Evolutionary conservation across 2,888 invertebrate species (phyloP), one percentile per base, ranked within the genome.

Genomic region (Cephus sareptanus): DNA sequence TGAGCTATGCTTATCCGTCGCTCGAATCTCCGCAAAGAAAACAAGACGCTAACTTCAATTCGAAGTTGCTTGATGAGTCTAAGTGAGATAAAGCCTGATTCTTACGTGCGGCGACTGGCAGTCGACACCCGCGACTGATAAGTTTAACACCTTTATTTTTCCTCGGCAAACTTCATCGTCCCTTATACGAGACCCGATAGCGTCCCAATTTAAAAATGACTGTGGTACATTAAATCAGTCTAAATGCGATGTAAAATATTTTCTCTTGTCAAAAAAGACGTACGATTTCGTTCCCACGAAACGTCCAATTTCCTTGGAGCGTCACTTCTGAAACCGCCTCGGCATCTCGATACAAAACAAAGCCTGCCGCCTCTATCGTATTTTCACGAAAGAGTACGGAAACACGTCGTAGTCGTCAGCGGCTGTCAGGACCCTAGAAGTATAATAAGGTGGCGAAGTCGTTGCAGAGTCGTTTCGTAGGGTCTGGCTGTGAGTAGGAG

Each of bases 31-130:
- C 71, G 35, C 81, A 84, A 87, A 87, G 84, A 84, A 84, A 87
- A 84, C 81, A 85, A 89, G 85, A 84, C 81, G 82, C 31, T 30
- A 79, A 81, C 85, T 86, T 85, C 88, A 87, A 88, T 89, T 84
- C 86, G 88, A 56, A 89, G 87, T 89, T 88, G 81, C 82, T 86
- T 86, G 87, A 89, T 87, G 87, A 88, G 87, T 83, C 83, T 35
- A 56, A 56, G 56, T 56, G 23, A 56, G 56, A 56, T 56, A 56
- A 30, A 69, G 35, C 74, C 33, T 37, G 35, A 35, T 77, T 56
- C 74, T 34, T 34, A 71, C 31, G 34, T 34, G 34, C 71, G 71
- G 13, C 71, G 30, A 34, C 11, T 11, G 71, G 11, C 71, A 30
- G 30, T 71, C 30, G 71, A 71, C 71, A 71, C 71, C 30, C 9